These are phyloP conservation scores for Meloidogyne hapla DNA, from an alignment of 1,140 invertebrate species.

Conservation along the genomic window DNA sequence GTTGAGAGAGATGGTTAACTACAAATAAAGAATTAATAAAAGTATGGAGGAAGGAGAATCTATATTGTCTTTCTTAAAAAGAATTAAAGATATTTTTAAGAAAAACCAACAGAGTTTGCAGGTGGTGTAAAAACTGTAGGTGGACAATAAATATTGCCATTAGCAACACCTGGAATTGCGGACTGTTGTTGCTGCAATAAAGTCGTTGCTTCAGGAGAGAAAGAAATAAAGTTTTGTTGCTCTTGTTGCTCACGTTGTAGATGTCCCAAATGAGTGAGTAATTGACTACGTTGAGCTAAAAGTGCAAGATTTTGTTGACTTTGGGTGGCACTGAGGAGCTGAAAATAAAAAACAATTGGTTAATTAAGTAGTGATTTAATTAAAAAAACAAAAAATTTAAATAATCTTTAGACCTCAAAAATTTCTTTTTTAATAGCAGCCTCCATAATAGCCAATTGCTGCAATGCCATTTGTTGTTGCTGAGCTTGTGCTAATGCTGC, in stretches of 20 bases:
- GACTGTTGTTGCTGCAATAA: background rate
- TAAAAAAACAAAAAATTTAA: background rate
- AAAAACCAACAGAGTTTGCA: background rate
- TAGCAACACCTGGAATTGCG: background rate
- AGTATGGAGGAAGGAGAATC: too few species aligned
- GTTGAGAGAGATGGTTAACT: background rate
- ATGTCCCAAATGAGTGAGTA: background rate
- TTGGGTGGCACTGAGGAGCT: background rate
- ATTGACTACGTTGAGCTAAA: background rate
- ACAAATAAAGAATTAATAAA: too few species aligned
- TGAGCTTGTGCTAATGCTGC: constrained; percentile 5
- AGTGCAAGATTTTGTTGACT: background rate
- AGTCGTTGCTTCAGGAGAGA: background rate
- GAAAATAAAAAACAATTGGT: too few species aligned
- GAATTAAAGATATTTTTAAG: too few species aligned
- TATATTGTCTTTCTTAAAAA: too few species aligned
- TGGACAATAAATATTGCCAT: background rate
- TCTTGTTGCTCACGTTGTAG: background rate
- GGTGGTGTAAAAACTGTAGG: background rate
- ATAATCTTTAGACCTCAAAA: constrained; percentile 9
- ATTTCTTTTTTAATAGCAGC: constrained; percentile 21
- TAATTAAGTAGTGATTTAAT: too few species aligned
- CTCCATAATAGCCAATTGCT: constrained; percentile 20
- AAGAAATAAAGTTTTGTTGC: background rate
- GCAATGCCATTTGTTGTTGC: constrained; percentile 11